These are phyloP conservation scores for Zapornia atra DNA, from an alignment of 2,113 vertebrate genomes.

Conservation along the genomic window DNA sequence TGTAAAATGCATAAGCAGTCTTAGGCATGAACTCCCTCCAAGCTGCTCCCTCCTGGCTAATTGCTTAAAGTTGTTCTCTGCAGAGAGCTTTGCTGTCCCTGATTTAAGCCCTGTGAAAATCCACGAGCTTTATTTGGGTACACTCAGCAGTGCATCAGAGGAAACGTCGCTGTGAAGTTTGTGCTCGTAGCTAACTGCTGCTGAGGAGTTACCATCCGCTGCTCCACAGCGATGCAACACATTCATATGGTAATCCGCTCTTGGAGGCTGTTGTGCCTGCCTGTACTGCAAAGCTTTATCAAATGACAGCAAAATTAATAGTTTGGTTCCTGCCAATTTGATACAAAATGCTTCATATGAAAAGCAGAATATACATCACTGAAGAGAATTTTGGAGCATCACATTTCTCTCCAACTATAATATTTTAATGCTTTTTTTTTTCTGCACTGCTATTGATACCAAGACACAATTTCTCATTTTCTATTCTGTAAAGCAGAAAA, in stretches of 20 bases:
- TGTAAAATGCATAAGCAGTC: neutral
- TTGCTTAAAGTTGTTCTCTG: neutral
- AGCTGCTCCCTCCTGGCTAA: neutral
- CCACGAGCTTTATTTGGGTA: neutral
- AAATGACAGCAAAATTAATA: conserved; percentile 49
- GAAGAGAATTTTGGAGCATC: neutral
- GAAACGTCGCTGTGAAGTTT: neutral
- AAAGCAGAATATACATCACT: neutral
- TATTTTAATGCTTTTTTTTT: neutral
- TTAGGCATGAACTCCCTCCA: neutral
- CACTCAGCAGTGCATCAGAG: neutral
- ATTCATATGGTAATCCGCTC: conserved; percentile 33
- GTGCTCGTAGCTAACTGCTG: neutral
- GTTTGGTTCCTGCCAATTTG: conserved; percentile 14
- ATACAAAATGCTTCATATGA: neutral
- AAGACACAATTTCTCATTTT: neutral
- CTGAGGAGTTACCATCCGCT: neutral
- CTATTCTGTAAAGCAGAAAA: neutral
- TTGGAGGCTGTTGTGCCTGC: neutral
- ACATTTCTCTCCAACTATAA: neutral
- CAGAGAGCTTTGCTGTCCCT: neutral
- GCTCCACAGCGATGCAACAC: neutral
- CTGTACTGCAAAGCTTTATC: neutral
- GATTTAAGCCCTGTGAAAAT: neutral
- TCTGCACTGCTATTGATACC: neutral